Evolutionary conservation across 2,113 vertebrate genomes (phyloP).

Genomic region (Tenrec ecaudatus): DNA sequence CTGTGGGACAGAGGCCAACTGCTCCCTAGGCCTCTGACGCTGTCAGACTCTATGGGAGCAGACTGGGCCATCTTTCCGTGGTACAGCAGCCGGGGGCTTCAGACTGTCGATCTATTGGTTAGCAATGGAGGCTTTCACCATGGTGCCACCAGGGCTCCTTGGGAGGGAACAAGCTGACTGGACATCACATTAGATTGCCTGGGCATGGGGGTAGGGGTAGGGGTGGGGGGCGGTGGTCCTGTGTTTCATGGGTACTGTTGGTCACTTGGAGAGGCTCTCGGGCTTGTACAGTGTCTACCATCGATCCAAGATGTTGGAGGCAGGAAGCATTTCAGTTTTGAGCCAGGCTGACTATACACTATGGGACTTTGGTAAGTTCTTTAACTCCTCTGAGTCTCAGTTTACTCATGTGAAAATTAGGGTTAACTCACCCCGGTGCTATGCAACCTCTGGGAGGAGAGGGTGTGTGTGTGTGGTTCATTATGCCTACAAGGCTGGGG

Average conservation of each 20-base stretch:
- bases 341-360: not conserved
- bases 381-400: not conserved
- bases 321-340: not conserved
- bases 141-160: not conserved
- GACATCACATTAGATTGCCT: not conserved
- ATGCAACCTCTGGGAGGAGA: not conserved
- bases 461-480: not conserved
- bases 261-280: not conserved
- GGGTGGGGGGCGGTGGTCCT: too few relatives aligned
- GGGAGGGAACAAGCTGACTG: not conserved
- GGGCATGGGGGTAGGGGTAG: not conserved
- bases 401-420: slow-evolving; percentile 29
- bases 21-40: not conserved
- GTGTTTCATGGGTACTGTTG: not conserved
- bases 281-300: not conserved
- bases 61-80: not conserved
- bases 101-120: not conserved
- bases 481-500: not conserved
- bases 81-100: not conserved
- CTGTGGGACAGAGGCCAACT: not conserved
- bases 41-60: not conserved
- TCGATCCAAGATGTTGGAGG: not conserved
- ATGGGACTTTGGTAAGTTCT: not conserved
- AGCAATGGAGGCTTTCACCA: not conserved
- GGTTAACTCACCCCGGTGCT: not conserved